A percentile compares a stretch with the other conserved stretches of the same genome.
These are phyloP conservation scores for Helobdella robusta DNA, from an alignment of 2,888 invertebrate species.

Conservation along the genomic window DNA sequence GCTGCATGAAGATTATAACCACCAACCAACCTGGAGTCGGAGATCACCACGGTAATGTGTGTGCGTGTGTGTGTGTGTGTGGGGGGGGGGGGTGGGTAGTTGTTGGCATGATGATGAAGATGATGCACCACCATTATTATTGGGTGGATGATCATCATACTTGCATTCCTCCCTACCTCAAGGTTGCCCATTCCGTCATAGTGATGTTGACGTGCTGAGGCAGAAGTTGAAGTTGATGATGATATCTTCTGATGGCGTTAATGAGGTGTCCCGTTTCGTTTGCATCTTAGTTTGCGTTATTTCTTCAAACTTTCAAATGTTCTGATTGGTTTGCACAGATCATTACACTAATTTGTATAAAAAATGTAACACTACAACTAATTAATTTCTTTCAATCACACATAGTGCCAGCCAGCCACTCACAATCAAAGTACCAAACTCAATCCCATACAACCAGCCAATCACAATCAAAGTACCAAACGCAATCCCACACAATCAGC, in stretches of 20 bases:
- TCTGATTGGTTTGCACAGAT: no score
- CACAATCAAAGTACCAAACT: no score
- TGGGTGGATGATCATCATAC: neutral
- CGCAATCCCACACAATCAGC: no score
- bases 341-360: no score
- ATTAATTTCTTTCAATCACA: no score
- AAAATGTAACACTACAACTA: no score
- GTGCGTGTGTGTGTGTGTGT: neutral
- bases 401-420: no score
- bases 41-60: slow-evolving; percentile 32
- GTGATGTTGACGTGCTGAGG: slow-evolving; percentile 63
- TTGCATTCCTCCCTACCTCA: slow-evolving; percentile 62
- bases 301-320: no score
- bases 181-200: slow-evolving; percentile 80
- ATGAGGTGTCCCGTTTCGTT: slow-evolving; percentile 39
- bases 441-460: no score
- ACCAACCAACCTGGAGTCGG: slow-evolving; percentile 38
- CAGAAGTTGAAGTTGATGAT: slow-evolving; percentile 58
- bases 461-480: no score
- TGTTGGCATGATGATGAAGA: neutral
- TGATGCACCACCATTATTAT: neutral
- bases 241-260: slow-evolving; percentile 39
- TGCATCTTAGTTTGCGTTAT: no score
- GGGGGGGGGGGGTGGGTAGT: neutral
- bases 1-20: slow-evolving; percentile 78